phyloP scores from a whole-genome alignment of 2,797 vertebrate species.

The Chiloscyllium punctatum region DNA sequence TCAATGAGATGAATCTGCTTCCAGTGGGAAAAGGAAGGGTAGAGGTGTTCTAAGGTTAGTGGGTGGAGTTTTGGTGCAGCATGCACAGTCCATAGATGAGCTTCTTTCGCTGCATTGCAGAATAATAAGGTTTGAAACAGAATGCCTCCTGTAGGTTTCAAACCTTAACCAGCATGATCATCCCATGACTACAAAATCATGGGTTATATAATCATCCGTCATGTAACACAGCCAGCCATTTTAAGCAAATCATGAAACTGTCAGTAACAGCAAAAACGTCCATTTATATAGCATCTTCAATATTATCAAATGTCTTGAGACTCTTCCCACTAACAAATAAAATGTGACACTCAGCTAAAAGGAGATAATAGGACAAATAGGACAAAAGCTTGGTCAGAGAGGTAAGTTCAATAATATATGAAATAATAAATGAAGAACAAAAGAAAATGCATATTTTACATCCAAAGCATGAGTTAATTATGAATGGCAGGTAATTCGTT shows the following conservation, averaged over 20 bases:
- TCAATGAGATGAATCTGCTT: not conserved
- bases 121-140: not conserved
- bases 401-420: not conserved
- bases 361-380: not conserved
- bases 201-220: not conserved
- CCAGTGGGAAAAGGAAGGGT: not conserved
- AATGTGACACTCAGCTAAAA: not conserved
- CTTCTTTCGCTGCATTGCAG: not conserved
- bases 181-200: not conserved
- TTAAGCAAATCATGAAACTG: not conserved
- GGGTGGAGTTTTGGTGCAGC: not conserved
- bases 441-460: not conserved
- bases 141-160: not conserved
- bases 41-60: not conserved
- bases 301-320: not conserved
- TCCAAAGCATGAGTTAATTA: not conserved
- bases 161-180: not conserved
- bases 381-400: not conserved
- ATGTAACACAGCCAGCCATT: not conserved
- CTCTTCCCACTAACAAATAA: not conserved
- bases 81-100: not conserved
- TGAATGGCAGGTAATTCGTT: not conserved
- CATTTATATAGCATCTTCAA: not conserved
- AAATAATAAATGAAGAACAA: not conserved
- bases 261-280: not conserved